Percentiles rank a stretch among this genome's conserved stretches.
Evolutionary conservation across 2,888 invertebrate genomes (phyloP).

Genomic region (Oscheius onirici): DNA sequence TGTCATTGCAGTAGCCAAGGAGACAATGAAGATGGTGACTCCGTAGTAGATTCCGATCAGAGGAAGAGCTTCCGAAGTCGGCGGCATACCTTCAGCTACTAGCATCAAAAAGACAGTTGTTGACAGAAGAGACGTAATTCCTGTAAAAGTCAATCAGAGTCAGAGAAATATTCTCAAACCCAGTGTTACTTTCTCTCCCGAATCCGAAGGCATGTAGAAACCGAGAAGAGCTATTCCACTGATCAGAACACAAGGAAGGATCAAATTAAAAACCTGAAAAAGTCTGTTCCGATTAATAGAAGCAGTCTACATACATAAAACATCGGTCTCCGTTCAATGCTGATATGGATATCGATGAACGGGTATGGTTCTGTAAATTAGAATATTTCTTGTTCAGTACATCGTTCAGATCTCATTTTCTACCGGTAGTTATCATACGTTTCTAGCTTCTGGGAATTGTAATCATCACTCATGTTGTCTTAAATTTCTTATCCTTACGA

Average conservation of each 20-base stretch:
- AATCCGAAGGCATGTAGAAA: conserved; percentile 88
- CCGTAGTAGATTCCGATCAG: conserved; percentile 79
- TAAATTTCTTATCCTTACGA: too few relatives aligned
- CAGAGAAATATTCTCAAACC: conserved; percentile 34
- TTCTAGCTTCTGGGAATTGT: too few relatives aligned
- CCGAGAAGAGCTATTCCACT: conserved; percentile 86
- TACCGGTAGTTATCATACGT: too few relatives aligned
- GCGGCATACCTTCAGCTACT: conserved; percentile 85
- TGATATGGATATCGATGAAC: conserved; percentile 84
- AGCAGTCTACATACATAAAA: conserved; percentile 68
- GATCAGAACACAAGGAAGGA: conserved; percentile 85
- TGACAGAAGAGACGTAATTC: conserved; percentile 86
- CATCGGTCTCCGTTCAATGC: conserved; percentile 82
- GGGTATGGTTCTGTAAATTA: conserved; percentile 84
- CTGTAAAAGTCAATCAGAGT: conserved; percentile 68
- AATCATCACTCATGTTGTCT: too few relatives aligned
- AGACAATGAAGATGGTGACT: conserved; percentile 76
- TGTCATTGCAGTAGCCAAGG: conserved; percentile 76
- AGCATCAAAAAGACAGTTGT: conserved; percentile 90
- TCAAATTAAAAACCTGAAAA: conserved; percentile 81
- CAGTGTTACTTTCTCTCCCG: conserved; percentile 86
- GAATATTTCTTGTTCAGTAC: too few relatives aligned
- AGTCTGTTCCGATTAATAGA: not conserved
- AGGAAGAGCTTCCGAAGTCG: conserved; percentile 84
- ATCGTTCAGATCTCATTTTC: too few relatives aligned